Base-by-base conservation (phyloP, 2,797 vertebrate genomes). In the Aselliscus stoliczkanus region DNA sequence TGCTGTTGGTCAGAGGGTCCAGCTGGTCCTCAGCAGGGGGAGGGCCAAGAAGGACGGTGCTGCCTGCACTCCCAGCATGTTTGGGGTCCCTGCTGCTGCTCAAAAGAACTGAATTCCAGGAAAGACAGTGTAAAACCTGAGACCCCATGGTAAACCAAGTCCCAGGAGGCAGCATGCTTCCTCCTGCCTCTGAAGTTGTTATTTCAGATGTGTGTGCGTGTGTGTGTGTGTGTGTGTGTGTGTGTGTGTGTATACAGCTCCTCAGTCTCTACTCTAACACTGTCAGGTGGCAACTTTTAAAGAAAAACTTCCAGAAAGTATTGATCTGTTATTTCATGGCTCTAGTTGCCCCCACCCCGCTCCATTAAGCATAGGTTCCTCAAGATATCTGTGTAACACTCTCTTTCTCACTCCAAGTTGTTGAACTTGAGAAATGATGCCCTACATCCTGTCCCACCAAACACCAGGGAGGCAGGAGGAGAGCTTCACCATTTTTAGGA, bases 41-140 rank as follows among this genome's bases (percentile, higher is more conserved):
- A 21, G 13, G 2, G 2, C 17, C 54, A 6, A 58, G 34, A 25
- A 7, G 5, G 25, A 69, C 31, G 9, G 62, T n/a, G 52, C 15
- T 1, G 1, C 50, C 39, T 4, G 5, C 31, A 0, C 54, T 0
- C 0, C 25, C 27, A 6, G 87, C 20, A 0, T 13, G 50, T 39
- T 12, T 29, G 20, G 13, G 25, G n/a, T 23, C 39, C 42, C 65
- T 34, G 23, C 79, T 0, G 1, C 67, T 50, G 67, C 72, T 69
- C 18, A n/a, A n/a, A 90, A 39, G 50, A 42, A 31, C 70, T 58
- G n/a, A 47, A 23, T 37, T 31, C 56, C 25, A 34, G 23, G 37
- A 62, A 62, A 31, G 15, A 1, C 34, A 1, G 3, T 13, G 20
- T 7, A 9, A 23, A 76, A 14, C 21, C 52, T 7, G 14, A 42